phyloP scores from a whole-genome alignment of 1,140 invertebrate species.

The Drosophila melanica region DNA sequence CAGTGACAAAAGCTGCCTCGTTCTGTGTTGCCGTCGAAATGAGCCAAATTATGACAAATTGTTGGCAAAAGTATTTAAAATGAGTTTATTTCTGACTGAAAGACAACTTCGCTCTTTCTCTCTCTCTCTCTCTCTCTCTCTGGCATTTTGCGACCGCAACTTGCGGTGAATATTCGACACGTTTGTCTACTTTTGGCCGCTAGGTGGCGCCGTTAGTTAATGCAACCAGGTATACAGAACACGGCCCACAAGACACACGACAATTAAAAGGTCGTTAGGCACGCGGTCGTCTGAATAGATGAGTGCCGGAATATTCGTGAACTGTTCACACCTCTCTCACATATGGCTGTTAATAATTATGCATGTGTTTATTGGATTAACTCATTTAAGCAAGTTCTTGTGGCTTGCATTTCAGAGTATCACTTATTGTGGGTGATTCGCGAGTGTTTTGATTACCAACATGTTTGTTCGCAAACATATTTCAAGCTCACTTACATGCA shows the following conservation, averaged over 20 bases:
- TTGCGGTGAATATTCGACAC: slow-evolving; percentile 44
- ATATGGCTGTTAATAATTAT: background rate
- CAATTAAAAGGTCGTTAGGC: slow-evolving; percentile 78
- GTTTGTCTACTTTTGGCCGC: slow-evolving; percentile 34
- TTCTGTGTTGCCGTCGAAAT: slow-evolving; percentile 71
- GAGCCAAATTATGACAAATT: slow-evolving; percentile 82
- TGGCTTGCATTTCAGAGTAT: background rate
- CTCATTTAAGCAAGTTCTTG: background rate
- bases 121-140: too few relatives aligned
- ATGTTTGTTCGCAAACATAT: too few relatives aligned
- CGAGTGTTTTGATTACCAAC: background rate
- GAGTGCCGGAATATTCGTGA: slow-evolving; percentile 22
- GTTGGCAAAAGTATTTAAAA: slow-evolving; percentile 82
- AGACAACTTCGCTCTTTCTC: slow-evolving; percentile 6
- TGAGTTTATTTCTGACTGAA: slow-evolving; percentile 68
- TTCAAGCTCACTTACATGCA: too few relatives aligned
- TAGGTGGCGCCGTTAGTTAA: slow-evolving; percentile 42
- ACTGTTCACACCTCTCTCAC: too few relatives aligned
- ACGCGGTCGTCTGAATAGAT: slow-evolving; percentile 54
- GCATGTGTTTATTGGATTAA: background rate
- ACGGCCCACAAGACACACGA: slow-evolving; percentile 46
- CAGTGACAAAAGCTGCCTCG: slow-evolving; percentile 70
- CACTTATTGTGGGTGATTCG: too few relatives aligned
- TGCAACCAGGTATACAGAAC: slow-evolving; percentile 19
- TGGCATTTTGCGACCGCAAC: slow-evolving; percentile 3